Evolutionary conservation across 2,797 vertebrate genomes (phyloP).

Genomic region (Mus minutoides): DNA sequence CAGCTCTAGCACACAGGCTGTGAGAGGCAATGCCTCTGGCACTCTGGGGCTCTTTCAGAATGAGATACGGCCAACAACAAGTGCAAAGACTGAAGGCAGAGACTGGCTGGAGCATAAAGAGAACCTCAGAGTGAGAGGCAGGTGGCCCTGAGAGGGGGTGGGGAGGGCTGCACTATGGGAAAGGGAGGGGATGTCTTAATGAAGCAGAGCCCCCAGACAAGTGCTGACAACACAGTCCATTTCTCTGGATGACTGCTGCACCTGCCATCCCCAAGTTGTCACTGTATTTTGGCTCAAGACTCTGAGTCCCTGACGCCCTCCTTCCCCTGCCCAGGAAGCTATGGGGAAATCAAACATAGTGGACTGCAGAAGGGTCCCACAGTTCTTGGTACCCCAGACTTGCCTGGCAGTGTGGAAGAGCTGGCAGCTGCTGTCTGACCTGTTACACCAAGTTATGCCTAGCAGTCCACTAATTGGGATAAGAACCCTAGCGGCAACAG

Average conservation of each 20-base stretch:
- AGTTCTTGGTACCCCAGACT: background rate
- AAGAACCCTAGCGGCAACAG: background rate
- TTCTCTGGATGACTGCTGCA: background rate
- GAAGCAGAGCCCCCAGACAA: conserved; percentile 54
- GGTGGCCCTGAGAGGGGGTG: background rate
- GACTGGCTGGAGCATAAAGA: background rate
- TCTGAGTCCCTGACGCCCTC: conserved; percentile 8
- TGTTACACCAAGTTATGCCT: conserved; percentile 30
- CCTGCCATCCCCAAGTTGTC: conserved; percentile 5
- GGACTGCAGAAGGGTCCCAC: background rate
- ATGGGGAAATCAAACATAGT: background rate
- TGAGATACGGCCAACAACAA: conserved; percentile 51
- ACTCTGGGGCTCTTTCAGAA: conserved; percentile 58
- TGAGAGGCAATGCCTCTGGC: background rate
- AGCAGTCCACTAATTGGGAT: conserved; percentile 23
- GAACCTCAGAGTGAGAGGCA: conserved; percentile 61
- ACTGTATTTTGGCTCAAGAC: background rate
- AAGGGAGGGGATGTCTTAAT: background rate
- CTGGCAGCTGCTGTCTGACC: conserved; percentile 24
- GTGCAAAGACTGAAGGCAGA: conserved; percentile 49
- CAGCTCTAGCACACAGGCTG: background rate
- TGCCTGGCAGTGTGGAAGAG: background rate
- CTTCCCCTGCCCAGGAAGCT: background rate
- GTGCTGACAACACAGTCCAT: background rate
- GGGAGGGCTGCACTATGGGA: background rate